A percentile compares a stretch with the other conserved stretches of the same genome.
These are phyloP conservation scores for Holacanthus passer DNA, from an alignment of 2,113 vertebrate genomes.

Conservation along the genomic window DNA sequence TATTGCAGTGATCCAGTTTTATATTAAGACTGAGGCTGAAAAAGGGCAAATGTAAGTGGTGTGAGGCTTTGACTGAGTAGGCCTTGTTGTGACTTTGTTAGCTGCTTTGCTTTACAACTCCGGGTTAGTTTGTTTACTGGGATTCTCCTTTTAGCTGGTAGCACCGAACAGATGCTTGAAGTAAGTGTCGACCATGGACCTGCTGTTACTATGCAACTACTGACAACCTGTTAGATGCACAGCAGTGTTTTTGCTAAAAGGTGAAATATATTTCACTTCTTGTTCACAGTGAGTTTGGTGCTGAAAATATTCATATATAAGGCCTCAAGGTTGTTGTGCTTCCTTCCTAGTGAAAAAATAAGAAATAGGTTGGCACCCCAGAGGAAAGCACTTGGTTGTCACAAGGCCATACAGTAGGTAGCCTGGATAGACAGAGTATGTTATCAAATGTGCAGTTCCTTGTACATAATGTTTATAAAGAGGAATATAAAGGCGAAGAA, in stretches of 20 bases:
- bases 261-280: conserved; percentile 26
- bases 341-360: neutral
- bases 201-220: conserved; percentile 36
- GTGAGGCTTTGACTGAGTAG: conserved; percentile 6
- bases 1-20: conserved; percentile 28
- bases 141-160: conserved; percentile 33
- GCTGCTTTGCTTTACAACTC: conserved; percentile 2
- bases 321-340: neutral
- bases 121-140: conserved; percentile 23
- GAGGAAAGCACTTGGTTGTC: neutral
- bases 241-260: conserved; percentile 22
- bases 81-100: conserved; percentile 34
- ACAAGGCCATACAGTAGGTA: neutral
- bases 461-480: too few species aligned
- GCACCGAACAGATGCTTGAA: conserved; percentile 43
- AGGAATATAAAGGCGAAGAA: neutral
- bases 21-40: neutral
- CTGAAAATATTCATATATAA: conserved; percentile 19
- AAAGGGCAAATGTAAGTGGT: neutral
- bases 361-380: neutral
- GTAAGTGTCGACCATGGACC: neutral
- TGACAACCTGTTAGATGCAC: conserved; percentile 49
- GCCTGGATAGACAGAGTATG: neutral
- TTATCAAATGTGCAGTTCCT: neutral
- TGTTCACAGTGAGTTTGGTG: conserved; percentile 21